phyloP scores from a whole-genome alignment of 2,888 invertebrate species.

The Stegana nigrithorax region DNA sequence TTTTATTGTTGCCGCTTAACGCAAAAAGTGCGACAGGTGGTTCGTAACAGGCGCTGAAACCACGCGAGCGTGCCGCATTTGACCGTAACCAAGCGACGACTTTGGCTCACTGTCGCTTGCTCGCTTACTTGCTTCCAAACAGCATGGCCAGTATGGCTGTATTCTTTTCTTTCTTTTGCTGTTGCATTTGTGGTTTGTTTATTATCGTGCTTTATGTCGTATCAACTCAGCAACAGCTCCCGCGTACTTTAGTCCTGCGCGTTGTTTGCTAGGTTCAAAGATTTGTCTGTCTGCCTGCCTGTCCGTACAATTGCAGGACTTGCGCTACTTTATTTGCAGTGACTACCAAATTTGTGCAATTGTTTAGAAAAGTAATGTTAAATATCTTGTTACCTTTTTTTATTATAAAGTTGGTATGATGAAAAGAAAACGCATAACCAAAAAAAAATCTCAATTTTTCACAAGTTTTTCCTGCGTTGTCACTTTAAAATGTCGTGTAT shows the following conservation, averaged over 20 bases:
- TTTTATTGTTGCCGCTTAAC: background rate
- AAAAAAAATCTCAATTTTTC: too few species aligned
- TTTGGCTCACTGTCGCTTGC: constrained; percentile 16
- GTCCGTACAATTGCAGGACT: too few species aligned
- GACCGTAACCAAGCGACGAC: constrained; percentile 32
- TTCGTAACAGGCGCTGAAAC: constrained; percentile 21
- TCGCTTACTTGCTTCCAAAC: background rate
- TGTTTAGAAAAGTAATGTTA: too few species aligned
- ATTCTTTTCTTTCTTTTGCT: background rate
- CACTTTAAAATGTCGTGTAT: too few species aligned
- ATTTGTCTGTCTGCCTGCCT: too few species aligned
- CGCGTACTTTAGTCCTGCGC: background rate
- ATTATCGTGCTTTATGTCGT: too few species aligned
- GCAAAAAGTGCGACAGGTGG: constrained; percentile 48
- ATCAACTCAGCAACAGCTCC: background rate
- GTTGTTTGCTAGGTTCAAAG: too few species aligned
- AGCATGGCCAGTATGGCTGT: background rate
- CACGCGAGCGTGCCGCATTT: constrained; percentile 38
- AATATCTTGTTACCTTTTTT: background rate
- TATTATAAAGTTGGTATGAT: background rate
- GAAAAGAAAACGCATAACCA: too few species aligned
- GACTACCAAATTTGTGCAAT: too few species aligned
- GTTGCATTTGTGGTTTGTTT: constrained; percentile 31
- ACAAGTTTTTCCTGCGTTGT: too few species aligned
- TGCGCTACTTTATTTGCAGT: too few species aligned